Conservation (phyloP, 2,113 vertebrate species). For the Aphyosemion australe region DNA sequence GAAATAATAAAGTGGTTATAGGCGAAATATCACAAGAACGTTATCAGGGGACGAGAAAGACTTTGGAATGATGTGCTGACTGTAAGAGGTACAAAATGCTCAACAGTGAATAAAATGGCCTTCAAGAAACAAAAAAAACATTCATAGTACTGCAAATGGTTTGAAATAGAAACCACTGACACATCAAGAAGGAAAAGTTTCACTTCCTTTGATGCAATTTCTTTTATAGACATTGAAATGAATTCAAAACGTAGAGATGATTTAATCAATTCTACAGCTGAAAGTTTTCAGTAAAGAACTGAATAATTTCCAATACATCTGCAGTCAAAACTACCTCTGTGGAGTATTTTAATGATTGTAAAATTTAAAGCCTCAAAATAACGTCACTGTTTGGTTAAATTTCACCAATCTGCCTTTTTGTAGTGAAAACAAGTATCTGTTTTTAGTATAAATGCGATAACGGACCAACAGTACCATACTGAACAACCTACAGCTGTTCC, state of each 20-base stretch:
- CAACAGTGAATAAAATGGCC: slow-evolving; percentile 9
- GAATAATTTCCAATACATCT: background rate
- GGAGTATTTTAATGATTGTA: background rate
- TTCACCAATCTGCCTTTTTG: background rate
- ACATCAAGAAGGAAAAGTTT: background rate
- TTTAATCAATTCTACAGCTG: background rate
- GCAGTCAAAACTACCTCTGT: background rate
- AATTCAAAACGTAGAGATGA: background rate
- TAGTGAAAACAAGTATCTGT: background rate
- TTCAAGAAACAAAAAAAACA: slow-evolving; percentile 8
- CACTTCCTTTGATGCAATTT: background rate
- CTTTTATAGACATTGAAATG: background rate
- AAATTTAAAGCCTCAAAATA: background rate
- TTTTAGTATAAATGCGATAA: background rate
- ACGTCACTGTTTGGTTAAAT: background rate
- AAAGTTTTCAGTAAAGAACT: background rate
- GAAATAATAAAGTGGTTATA: slow-evolving; percentile 73
- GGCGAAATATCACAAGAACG: slow-evolving; percentile 40
- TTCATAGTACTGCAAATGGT: background rate
- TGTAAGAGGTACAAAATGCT: slow-evolving; percentile 17
- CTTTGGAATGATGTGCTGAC: background rate
- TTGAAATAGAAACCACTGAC: background rate
- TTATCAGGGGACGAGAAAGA: slow-evolving; percentile 22
- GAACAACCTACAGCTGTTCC: too few relatives aligned
- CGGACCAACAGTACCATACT: too few relatives aligned